A percentile compares a stretch with the other conserved stretches of the same genome.
Conservation (phyloP, 2,888 invertebrate species). For the Drosophila paracracens region DNA sequence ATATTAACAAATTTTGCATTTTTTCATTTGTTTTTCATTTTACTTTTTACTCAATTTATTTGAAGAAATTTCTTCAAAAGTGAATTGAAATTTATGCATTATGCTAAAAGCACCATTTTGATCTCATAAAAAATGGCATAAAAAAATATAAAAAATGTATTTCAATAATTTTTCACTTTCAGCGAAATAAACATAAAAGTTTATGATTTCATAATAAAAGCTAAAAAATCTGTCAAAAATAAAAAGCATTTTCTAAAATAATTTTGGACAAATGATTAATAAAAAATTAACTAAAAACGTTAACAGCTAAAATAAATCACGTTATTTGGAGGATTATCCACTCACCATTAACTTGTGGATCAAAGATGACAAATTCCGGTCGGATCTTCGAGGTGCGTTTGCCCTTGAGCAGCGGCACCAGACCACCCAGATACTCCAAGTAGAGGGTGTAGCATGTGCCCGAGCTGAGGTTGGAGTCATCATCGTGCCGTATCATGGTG, state of each 20-base stretch:
- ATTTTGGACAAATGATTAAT: not conserved
- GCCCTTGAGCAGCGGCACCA: conserved; percentile 97
- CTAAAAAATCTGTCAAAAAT: not conserved
- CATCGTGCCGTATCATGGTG: conserved; percentile 97
- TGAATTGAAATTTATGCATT: not conserved
- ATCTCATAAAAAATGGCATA: not conserved
- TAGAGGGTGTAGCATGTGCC: conserved; percentile 95
- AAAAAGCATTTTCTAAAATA: not conserved
- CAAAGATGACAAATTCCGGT: conserved; percentile 99
- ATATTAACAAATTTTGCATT: not conserved
- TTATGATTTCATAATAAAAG: not conserved
- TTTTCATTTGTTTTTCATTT: not conserved
- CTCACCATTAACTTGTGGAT: conserved; percentile 93
- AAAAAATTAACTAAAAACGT: not conserved
- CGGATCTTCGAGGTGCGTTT: conserved; percentile 98
- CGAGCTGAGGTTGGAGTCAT: conserved; percentile 89
- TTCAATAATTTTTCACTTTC: not conserved
- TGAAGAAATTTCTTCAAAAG: not conserved
- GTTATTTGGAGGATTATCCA: not conserved
- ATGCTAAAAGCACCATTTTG: not conserved
- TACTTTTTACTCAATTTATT: not conserved
- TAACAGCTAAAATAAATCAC: not conserved
- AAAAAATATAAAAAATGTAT: not conserved
- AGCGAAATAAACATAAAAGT: not conserved
- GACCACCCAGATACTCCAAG: conserved; percentile 97